Percentiles rank a stretch among this genome's conserved stretches.
phyloP scores from a whole-genome alignment of 2,888 invertebrate genomes.

The Macrosiphum euphorbiae region DNA sequence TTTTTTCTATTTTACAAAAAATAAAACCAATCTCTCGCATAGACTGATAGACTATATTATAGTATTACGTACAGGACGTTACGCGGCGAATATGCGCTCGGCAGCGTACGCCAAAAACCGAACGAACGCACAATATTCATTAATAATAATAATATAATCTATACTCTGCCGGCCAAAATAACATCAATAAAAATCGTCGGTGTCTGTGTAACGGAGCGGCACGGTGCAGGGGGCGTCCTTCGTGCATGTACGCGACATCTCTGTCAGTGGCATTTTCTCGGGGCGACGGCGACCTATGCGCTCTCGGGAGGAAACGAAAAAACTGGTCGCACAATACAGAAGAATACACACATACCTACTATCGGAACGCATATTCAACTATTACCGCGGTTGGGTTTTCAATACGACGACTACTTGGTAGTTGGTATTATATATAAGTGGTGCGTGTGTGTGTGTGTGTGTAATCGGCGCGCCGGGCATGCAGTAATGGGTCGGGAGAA shows the following conservation, averaged over 20 bases:
- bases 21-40: neutral
- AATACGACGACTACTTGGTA: neutral
- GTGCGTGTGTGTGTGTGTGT: neutral
- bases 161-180: neutral
- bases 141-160: constrained; percentile 10
- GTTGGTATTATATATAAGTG: neutral
- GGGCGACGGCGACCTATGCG: neutral
- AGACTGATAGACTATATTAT: neutral
- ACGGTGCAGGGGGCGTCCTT: neutral
- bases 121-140: neutral
- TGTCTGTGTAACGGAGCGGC: neutral
- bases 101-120: neutral
- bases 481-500: constrained; percentile 10
- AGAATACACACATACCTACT: neutral
- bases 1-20: constrained; percentile 6
- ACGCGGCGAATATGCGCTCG: neutral
- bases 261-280: constrained; percentile 29
- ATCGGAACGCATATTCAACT: neutral
- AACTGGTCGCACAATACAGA: constrained; percentile 42
- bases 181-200: neutral
- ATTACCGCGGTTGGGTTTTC: constrained; percentile 26
- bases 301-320: neutral
- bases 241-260: neutral
- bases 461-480: constrained; percentile 50
- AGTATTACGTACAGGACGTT: neutral